A percentile compares a stretch with the other conserved stretches of the same genome.
These are phyloP conservation scores for Xanthorhoe spadicearia DNA, from an alignment of 2,888 invertebrate genomes.

Conservation along the genomic window DNA sequence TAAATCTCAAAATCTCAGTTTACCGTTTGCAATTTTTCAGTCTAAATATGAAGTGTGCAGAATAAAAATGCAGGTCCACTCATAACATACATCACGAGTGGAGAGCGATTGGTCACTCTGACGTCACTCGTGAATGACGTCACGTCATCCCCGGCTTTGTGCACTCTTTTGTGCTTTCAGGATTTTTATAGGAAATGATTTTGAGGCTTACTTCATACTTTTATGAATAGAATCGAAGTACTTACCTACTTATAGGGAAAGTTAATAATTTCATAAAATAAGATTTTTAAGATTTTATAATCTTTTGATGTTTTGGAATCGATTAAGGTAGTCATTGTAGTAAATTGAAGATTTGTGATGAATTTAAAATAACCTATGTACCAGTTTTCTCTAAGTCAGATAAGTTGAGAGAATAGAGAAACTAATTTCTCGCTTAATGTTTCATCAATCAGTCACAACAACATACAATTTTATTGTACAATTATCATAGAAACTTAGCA, in stretches of 20 bases:
- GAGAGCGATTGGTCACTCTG: constrained; percentile 32
- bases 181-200: constrained; percentile 7
- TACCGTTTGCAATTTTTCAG: neutral
- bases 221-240: neutral
- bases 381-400: neutral
- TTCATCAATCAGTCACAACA: no score
- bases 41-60: neutral
- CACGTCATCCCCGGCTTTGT: constrained; percentile 27
- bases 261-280: no score
- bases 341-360: no score
- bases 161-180: constrained; percentile 16
- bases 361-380: no score
- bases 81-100: constrained; percentile 29
- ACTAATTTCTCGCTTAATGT: no score
- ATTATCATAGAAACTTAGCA: neutral
- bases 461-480: neutral
- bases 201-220: constrained; percentile 10
- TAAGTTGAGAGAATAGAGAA: neutral
- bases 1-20: neutral
- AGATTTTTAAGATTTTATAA: no score
- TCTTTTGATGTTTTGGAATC: no score
- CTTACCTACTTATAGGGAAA: neutral
- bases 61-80: constrained; percentile 25
- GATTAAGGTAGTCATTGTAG: no score
- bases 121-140: constrained; percentile 26